These are phyloP conservation scores for Ceyx melanurus DNA, from an alignment of 2,113 vertebrate genomes.

Conservation along the genomic window DNA sequence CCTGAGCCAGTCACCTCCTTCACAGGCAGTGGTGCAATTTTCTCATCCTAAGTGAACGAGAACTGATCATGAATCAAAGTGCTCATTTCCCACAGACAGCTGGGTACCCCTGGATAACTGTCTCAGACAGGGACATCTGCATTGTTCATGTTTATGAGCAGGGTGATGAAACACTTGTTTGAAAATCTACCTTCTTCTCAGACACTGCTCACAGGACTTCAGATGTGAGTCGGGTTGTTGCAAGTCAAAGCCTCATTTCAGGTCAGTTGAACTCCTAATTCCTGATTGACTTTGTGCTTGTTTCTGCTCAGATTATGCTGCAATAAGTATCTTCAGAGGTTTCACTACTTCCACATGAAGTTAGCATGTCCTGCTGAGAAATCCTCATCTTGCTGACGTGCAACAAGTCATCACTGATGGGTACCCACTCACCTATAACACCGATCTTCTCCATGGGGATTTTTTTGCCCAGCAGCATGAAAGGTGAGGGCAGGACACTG, in stretches of 20 bases:
- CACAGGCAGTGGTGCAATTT: not conserved
- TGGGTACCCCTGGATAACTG: not conserved
- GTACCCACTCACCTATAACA: constrained; percentile 23
- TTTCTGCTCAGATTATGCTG: not conserved
- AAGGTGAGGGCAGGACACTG: not conserved
- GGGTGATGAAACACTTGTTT: not conserved
- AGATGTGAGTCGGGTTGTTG: accelerated
- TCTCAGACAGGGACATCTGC: not conserved
- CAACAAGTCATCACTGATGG: not conserved
- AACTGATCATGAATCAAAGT: not conserved
- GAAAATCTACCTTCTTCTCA: not conserved
- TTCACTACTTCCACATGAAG: not conserved
- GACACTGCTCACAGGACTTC: not conserved
- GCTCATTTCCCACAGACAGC: not conserved
- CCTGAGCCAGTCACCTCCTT: not conserved
- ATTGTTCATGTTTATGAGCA: not conserved
- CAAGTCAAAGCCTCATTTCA: not conserved
- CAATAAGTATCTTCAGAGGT: not conserved
- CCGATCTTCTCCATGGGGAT: constrained; percentile 33
- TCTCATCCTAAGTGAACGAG: not conserved
- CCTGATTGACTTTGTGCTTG: not conserved
- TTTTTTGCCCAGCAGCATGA: constrained; percentile 53
- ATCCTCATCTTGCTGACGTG: not conserved
- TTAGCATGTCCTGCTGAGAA: not conserved
- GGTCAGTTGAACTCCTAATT: not conserved